Base-by-base conservation (phyloP, 30 jellyfish, hydroid and myxozoan species). In the Cassiopea andromeda region DNA sequence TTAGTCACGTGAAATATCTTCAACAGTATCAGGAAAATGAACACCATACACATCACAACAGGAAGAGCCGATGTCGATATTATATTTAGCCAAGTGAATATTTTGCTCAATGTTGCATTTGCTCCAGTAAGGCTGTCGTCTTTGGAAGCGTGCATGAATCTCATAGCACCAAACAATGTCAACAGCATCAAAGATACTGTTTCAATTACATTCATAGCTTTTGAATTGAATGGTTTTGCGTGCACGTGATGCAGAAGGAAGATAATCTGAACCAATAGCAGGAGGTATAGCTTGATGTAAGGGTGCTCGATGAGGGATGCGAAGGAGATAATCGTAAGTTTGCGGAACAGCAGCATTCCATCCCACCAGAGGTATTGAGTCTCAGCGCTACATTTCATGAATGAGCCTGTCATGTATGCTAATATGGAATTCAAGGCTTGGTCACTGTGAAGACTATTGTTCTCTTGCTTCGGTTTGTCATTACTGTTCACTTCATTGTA, bases 211-310 rank as follows among this genome's bases (percentile, higher is more conserved):
- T 85, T 85, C 73, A 85, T 19, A 13, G 78, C 75, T 13, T 80
- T 48, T 14, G 47, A 38, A 54, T 60, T 66, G 93, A 44, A 85
- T 2, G 93, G 93, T 85, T 85, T 84, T 7, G 61, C 77, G 72
- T 85, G 86, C 69, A 85, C 87, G 80, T 85, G 93, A 16, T 85
- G 93, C 57, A 85, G 67, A 2, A 85, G 87, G 60, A 85, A 85
- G 15, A 76, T 3, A 3, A 73, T 49, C 80, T 73, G 86, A 10
- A 68, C 4, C 47, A 64, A 19, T 7, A 85, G 79, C 7, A 72
- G 38, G 2, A 73, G 16, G 67, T 85, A 73, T 1, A 85, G 57
- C 78, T 49, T 46, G 82, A 60, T 72, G 80, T 73, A 59, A 10
- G 68, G 85, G n/a, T 85, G 81, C 1, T 66, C 77, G 47, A 73